phyloP scores from a whole-genome alignment of 2,113 vertebrate species.

The Ctenomys sociabilis region DNA sequence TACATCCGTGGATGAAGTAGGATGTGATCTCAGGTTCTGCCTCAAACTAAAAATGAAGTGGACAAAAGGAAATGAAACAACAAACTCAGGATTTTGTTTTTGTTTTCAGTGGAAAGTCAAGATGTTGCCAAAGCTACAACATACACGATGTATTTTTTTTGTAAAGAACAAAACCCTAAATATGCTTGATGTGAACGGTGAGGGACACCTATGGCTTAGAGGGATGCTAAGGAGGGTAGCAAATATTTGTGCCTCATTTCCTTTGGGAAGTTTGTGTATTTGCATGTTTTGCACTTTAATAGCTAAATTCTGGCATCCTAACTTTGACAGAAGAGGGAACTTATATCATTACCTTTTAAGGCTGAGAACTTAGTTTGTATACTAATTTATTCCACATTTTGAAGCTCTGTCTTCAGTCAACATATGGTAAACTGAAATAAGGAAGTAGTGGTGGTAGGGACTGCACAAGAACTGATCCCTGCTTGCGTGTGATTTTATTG shows the following conservation, averaged over 20 bases:
- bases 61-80: not conserved
- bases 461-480: not conserved
- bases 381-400: not conserved
- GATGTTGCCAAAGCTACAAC: not conserved
- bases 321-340: conserved; percentile 7
- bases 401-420: not conserved
- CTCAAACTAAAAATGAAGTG: conserved; percentile 7
- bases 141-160: not conserved
- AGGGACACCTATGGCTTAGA: not conserved
- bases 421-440: not conserved
- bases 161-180: not conserved
- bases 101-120: not conserved
- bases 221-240: not conserved
- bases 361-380: not conserved
- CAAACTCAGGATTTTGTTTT: not conserved
- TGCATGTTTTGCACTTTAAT: not conserved
- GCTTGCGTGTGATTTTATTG: not conserved
- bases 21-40: not conserved
- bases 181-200: not conserved
- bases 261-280: not conserved
- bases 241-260: not conserved
- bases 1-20: not conserved
- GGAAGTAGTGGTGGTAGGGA: too few species aligned
- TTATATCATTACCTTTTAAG: not conserved
- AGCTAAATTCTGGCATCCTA: not conserved